Percentiles rank a stretch among this genome's conserved stretches.
Conservation (phyloP, 2,113 vertebrate species). For the Capreolus pygargus region DNA sequence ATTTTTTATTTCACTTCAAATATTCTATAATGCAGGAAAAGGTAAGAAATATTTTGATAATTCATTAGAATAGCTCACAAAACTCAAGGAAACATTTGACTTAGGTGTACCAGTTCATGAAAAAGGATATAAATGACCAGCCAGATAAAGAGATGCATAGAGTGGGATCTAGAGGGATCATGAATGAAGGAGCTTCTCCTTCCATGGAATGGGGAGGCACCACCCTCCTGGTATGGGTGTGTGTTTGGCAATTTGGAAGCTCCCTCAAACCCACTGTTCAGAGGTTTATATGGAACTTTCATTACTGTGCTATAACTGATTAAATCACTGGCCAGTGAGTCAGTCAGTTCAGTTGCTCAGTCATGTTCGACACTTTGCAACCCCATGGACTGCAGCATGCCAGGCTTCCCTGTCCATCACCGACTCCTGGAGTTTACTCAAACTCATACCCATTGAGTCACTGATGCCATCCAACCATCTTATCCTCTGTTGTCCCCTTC, state of each 20-base stretch:
- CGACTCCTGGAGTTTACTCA: background rate
- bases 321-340: background rate
- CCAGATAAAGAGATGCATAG: background rate
- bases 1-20: background rate
- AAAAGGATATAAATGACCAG: background rate
- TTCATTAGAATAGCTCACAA: background rate
- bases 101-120: background rate
- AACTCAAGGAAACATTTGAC: background rate
- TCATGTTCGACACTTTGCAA: rapidly evolving
- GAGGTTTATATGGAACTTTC: background rate
- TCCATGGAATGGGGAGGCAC: background rate
- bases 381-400: background rate
- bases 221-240: background rate
- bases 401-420: background rate
- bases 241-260: background rate
- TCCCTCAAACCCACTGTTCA: background rate
- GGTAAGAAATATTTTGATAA: background rate
- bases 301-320: background rate
- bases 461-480: background rate
- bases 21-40: background rate
- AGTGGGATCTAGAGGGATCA: background rate
- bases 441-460: background rate
- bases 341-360: background rate
- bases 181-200: background rate
- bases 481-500: background rate